phyloP scores from a whole-genome alignment of 2,888 invertebrate species.

The Noctua fimbriata region DNA sequence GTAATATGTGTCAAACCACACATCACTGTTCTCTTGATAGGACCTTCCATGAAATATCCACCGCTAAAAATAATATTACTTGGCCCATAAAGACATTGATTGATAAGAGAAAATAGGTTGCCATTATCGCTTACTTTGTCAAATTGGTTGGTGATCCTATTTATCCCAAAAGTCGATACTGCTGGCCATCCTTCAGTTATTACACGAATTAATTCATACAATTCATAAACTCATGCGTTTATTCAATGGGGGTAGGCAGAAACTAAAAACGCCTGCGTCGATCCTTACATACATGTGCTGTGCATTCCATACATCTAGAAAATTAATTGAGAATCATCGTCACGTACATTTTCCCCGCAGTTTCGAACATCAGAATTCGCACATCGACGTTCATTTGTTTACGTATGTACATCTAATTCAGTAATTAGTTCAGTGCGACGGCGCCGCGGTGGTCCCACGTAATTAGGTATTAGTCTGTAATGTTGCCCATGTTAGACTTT shows the following conservation, averaged over 20 bases:
- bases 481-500: neutral
- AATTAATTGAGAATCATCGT: neutral
- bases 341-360: neutral
- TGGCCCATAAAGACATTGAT: neutral
- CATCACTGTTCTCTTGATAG: neutral
- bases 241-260: neutral
- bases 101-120: neutral
- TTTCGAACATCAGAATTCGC: slow-evolving; percentile 10
- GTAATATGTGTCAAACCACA: neutral
- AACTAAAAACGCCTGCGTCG: neutral
- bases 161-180: neutral
- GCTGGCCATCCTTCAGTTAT: neutral
- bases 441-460: slow-evolving; percentile 35
- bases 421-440: slow-evolving; percentile 45
- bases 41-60: neutral
- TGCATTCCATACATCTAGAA: neutral
- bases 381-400: slow-evolving; percentile 21
- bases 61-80: neutral
- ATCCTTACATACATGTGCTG: neutral
- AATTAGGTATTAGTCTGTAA: slow-evolving; percentile 13
- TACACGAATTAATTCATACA: neutral
- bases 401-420: slow-evolving; percentile 40
- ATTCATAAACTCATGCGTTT: neutral
- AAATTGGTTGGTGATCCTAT: neutral
- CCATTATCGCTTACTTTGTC: neutral